A percentile compares a stretch with the other conserved stretches of the same genome.
Conservation (phyloP, 2,888 invertebrate species). For the Perdita meconis region DNA sequence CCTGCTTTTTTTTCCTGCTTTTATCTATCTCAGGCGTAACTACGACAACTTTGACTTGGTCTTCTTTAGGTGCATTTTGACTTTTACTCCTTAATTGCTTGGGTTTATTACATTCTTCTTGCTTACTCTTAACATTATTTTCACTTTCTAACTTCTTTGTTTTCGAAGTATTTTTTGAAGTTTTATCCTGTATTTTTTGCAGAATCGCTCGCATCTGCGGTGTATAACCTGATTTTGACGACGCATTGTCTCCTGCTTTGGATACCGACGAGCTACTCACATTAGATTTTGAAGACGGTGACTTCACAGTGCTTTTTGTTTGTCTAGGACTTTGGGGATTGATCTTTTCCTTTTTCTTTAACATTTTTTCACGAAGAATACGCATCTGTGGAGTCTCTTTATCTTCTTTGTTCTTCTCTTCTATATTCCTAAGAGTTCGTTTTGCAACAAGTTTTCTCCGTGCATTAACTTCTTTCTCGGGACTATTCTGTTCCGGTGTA, state of each 20-base stretch:
- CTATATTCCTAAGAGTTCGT: conserved; percentile 7
- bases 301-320: conserved; percentile 15
- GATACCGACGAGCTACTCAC: background rate
- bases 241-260: background rate
- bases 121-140: background rate
- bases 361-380: conserved; percentile 64
- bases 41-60: no score
- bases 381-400: conserved; percentile 76
- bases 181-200: conserved; percentile 62
- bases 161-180: background rate
- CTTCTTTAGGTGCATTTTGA: background rate
- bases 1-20: background rate
- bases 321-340: conserved; percentile 7
- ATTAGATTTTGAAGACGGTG: background rate
- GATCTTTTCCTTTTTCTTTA: conserved; percentile 51
- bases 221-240: conserved; percentile 41
- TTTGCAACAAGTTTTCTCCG: conserved; percentile 64
- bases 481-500: conserved; percentile 40
- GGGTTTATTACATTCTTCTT: background rate
- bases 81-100: conserved; percentile 3
- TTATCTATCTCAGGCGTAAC: background rate
- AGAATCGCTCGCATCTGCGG: conserved; percentile 72
- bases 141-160: background rate
- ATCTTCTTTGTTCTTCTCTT: conserved; percentile 8
- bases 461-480: background rate